phyloP scores from a whole-genome alignment of 2,888 invertebrate genomes.

The Eretmocerus hayati region DNA sequence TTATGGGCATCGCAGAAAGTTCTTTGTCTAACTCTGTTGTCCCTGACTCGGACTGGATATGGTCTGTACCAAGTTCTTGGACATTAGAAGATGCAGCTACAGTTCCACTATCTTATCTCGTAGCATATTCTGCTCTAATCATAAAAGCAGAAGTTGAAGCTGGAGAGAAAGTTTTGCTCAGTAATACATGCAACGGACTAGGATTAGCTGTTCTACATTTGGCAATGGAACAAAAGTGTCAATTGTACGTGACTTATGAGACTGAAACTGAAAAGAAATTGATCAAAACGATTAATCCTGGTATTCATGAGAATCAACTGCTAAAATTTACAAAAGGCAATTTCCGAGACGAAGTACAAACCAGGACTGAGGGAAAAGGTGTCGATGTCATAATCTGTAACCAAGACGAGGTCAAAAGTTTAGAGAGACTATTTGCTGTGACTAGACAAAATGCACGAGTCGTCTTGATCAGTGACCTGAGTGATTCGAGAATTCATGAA shows the following conservation, averaged over 20 bases:
- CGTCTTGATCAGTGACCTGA: constrained; percentile 50
- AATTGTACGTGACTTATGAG: constrained; percentile 56
- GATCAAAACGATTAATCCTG: constrained; percentile 50
- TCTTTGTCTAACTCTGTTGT: constrained; percentile 51
- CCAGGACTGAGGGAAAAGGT: constrained; percentile 49
- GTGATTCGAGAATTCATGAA: constrained; percentile 45
- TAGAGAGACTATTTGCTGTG: constrained; percentile 57
- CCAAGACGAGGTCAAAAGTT: constrained; percentile 68
- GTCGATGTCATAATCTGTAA: constrained; percentile 60
- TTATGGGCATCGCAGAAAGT: constrained; percentile 45
- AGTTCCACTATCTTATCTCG: constrained; percentile 59
- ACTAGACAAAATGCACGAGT: constrained; percentile 44
- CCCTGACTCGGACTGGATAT: constrained; percentile 47
- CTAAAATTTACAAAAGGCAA: constrained; percentile 76
- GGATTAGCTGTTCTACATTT: constrained; percentile 63
- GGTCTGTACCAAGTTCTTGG: constrained; percentile 56
- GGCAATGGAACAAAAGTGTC: constrained; percentile 53
- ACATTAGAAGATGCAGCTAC: constrained; percentile 59
- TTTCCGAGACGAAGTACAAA: constrained; percentile 76
- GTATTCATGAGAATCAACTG: constrained; percentile 56
- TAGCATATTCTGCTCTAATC: constrained; percentile 55
- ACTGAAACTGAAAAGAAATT: constrained; percentile 51
- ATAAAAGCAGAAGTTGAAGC: constrained; percentile 50
- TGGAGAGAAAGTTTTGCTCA: constrained; percentile 45
- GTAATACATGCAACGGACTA: constrained; percentile 53